Conservation (phyloP, 2,888 invertebrate species). For the Parelbella ahira region DNA sequence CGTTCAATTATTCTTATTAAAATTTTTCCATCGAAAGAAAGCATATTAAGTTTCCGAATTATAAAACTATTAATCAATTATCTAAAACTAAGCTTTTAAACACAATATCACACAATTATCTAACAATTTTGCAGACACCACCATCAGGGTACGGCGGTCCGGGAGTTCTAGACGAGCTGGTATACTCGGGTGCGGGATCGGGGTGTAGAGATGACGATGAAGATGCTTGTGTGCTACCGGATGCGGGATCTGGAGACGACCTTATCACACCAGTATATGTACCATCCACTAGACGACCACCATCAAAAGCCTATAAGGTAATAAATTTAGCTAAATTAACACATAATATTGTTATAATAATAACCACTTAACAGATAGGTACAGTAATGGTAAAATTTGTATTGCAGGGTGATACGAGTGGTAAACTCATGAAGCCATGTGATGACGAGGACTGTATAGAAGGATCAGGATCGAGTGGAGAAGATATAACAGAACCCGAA, state of each 20-base stretch:
- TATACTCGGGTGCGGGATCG: slow-evolving; percentile 95
- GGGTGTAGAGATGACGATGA: slow-evolving; percentile 96
- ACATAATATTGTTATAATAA: too few relatives aligned
- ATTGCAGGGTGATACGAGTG: slow-evolving; percentile 55
- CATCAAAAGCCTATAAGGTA: slow-evolving; percentile 42
- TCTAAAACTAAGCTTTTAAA: too few relatives aligned
- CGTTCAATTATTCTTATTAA: too few relatives aligned
- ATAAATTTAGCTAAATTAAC: too few relatives aligned
- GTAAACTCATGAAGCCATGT: slow-evolving; percentile 80
- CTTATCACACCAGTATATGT: slow-evolving; percentile 96
- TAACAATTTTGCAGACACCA: too few relatives aligned
- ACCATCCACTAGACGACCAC: slow-evolving; percentile 86
- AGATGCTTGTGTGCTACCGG: slow-evolving; percentile 93
- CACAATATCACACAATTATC: too few relatives aligned
- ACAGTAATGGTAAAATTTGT: too few relatives aligned
- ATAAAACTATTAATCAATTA: too few relatives aligned
- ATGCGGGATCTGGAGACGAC: slow-evolving; percentile 93
- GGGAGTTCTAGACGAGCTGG: slow-evolving; percentile 91
- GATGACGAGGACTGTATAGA: slow-evolving; percentile 94
- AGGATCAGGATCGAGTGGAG: slow-evolving; percentile 88
- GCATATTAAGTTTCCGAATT: too few relatives aligned
- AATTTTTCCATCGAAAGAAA: too few relatives aligned
- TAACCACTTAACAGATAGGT: too few relatives aligned
- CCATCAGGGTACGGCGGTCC: slow-evolving; percentile 86
- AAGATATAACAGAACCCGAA: slow-evolving; percentile 84